Evolutionary conservation across 2,797 vertebrate genomes (phyloP).

Genomic region (Threskiornis aethiopicus): DNA sequence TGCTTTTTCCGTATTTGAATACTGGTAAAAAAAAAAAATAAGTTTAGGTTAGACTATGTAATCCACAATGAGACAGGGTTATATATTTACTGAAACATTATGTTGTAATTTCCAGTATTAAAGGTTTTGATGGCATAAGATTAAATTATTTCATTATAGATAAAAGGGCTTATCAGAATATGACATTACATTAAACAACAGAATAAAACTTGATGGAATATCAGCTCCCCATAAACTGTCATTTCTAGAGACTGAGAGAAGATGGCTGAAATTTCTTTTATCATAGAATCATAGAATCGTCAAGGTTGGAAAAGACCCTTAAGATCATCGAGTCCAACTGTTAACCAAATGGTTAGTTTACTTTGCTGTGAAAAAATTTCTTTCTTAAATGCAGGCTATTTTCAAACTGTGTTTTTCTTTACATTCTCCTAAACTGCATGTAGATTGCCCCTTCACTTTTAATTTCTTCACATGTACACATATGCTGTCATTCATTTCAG

Average conservation of each 20-base stretch:
- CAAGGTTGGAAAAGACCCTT: too few relatives aligned
- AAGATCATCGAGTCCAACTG: too few relatives aligned
- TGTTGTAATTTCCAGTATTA: neutral
- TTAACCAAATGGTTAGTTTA: neutral
- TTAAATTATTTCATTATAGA: neutral
- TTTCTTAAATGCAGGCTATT: neutral
- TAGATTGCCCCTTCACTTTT: neutral
- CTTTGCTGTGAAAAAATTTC: neutral
- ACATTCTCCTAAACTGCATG: fast-evolving
- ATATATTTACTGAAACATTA: neutral
- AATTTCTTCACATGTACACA: neutral
- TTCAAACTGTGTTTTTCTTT: neutral
- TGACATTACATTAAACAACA: neutral
- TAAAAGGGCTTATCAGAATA: neutral
- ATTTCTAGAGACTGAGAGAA: neutral
- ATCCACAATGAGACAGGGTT: neutral
- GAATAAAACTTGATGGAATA: neutral
- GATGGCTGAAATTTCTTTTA: neutral
- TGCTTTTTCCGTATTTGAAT: neutral
- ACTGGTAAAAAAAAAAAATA: neutral
- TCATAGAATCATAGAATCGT: too few relatives aligned
- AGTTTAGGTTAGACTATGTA: neutral
- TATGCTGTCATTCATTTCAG: neutral
- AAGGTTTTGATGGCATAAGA: neutral
- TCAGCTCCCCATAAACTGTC: neutral